Evolutionary conservation across 2,888 invertebrate genomes (phyloP).

Genomic region (Schrankia costaestrigalis): DNA sequence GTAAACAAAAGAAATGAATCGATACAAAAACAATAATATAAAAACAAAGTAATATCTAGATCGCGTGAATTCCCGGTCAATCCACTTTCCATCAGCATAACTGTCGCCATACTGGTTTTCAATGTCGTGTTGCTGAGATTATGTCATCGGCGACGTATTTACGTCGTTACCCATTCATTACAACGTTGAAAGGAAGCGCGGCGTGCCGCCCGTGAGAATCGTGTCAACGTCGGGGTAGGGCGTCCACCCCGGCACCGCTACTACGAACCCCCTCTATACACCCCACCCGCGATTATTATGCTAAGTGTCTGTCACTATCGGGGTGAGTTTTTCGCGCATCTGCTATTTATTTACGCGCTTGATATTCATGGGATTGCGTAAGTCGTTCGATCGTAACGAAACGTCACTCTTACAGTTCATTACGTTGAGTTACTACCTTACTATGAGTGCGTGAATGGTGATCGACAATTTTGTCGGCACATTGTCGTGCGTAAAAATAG

Average conservation of each 20-base stretch:
- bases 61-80: conserved; percentile 39
- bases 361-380: conserved; percentile 76
- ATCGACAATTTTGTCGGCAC: conserved; percentile 32
- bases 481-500: conserved; percentile 32
- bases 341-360: conserved; percentile 80
- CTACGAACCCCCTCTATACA: conserved; percentile 31
- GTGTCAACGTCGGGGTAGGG: conserved; percentile 65
- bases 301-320: conserved; percentile 74
- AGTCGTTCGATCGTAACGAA: conserved; percentile 59
- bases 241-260: conserved; percentile 23
- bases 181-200: conserved; percentile 69
- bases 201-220: conserved; percentile 75
- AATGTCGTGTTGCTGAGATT: conserved; percentile 52
- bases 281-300: conserved; percentile 74
- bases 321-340: conserved; percentile 80
- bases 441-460: conserved; percentile 28
- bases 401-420: conserved; percentile 71
- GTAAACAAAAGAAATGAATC: too few species aligned
- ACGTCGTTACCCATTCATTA: conserved; percentile 73
- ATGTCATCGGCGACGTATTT: conserved; percentile 66
- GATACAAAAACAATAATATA: conserved; percentile 21
- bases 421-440: conserved; percentile 57
- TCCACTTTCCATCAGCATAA: conserved; percentile 45
- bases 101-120: conserved; percentile 54
- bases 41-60: conserved; percentile 37